phyloP scores from a whole-genome alignment of 2,797 vertebrate genomes.

The Pseudopleuronectes americanus region DNA sequence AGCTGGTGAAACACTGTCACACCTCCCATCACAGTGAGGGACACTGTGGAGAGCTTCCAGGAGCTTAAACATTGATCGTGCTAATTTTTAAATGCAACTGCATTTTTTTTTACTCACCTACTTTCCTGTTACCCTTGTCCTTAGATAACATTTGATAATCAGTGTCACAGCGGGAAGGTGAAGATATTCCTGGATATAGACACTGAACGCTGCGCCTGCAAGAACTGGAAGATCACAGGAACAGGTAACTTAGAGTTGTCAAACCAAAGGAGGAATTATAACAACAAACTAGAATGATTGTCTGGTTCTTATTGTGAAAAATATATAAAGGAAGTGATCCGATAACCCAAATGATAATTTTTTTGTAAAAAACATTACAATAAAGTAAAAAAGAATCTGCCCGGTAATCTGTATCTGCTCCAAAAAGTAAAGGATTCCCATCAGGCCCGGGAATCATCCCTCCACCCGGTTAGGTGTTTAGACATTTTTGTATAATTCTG shows the following conservation, averaged over 20 bases:
- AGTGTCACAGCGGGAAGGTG: conserved; percentile 94
- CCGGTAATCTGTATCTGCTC: too few species aligned
- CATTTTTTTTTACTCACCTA: not conserved
- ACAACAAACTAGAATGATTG: not conserved
- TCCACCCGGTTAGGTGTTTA: too few species aligned
- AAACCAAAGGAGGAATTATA: not conserved
- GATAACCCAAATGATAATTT: too few species aligned
- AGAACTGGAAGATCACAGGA: conserved; percentile 90
- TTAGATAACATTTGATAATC: conserved; percentile 94
- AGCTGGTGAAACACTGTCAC: not conserved
- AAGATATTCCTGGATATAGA: conserved; percentile 92
- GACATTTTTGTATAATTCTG: too few species aligned
- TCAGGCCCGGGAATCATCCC: too few species aligned
- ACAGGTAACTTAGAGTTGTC: conserved; percentile 81
- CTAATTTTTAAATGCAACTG: not conserved
- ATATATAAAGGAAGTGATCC: too few species aligned
- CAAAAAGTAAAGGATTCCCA: too few species aligned
- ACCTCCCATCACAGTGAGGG: not conserved
- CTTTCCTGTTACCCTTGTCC: conserved; percentile 48
- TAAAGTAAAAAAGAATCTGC: too few species aligned
- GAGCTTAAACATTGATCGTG: not conserved
- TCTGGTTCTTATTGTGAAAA: not conserved
- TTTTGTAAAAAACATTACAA: too few species aligned
- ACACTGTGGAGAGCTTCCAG: not conserved
- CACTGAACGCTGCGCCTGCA: conserved; percentile 87